phyloP scores from a whole-genome alignment of 2,113 vertebrate species.

The Cololabis saira region DNA sequence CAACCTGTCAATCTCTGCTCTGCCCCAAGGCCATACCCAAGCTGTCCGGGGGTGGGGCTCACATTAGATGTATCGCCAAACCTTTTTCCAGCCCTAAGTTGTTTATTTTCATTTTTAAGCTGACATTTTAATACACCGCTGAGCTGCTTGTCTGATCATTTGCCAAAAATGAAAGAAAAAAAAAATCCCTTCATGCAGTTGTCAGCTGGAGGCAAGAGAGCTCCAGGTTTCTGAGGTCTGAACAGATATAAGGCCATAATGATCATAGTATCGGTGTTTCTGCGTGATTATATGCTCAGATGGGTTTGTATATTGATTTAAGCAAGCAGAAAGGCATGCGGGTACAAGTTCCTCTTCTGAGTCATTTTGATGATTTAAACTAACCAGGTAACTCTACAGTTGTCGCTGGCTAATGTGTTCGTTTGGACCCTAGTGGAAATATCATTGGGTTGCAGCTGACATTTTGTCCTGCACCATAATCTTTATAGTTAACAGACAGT shows the following conservation, averaged over 20 bases:
- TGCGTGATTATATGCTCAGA: conserved; percentile 18
- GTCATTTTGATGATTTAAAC: no score
- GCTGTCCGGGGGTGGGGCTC: conserved; percentile 76
- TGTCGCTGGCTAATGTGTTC: no score
- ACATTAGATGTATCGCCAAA: conserved; percentile 73
- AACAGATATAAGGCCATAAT: conserved; percentile 57
- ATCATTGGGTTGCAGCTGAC: no score
- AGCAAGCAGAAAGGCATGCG: no score
- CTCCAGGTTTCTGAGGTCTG: conserved; percentile 50
- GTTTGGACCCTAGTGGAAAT: no score
- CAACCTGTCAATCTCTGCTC: conserved; percentile 77
- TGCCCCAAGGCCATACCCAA: conserved; percentile 71
- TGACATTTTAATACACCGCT: conserved; percentile 80
- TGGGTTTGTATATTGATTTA: background rate
- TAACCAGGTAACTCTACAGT: no score
- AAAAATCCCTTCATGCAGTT: conserved; percentile 48
- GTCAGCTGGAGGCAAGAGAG: conserved; percentile 67
- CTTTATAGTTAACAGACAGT: no score
- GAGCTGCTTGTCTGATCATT: conserved; percentile 69
- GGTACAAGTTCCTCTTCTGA: no score
- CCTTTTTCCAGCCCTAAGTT: conserved; percentile 73
- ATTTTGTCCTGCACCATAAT: no score
- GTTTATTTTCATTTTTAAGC: conserved; percentile 83
- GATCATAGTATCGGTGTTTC: conserved; percentile 57
- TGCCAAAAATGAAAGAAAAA: conserved; percentile 55